A percentile compares a stretch with the other conserved stretches of the same genome.
phyloP scores from a whole-genome alignment of 35 echinoderm and acorn worm species.

The Apostichopus californicus region DNA sequence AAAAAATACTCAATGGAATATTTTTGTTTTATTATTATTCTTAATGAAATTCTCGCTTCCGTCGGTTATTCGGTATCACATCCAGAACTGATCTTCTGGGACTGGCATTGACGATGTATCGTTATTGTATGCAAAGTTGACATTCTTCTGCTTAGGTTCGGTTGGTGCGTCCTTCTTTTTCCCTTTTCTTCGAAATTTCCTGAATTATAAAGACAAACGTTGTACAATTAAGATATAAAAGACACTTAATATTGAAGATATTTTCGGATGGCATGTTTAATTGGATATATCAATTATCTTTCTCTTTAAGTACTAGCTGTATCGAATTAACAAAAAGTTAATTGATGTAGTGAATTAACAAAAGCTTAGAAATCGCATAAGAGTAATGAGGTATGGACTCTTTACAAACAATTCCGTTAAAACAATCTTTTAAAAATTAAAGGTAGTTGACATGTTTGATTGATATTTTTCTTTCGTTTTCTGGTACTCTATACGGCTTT shows the following conservation, averaged over 20 bases:
- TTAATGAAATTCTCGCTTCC: neutral
- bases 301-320: neutral
- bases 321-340: neutral
- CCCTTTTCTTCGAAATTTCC: conserved; percentile 62
- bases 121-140: neutral
- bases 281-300: neutral
- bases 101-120: conserved; percentile 39
- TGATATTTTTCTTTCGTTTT: too few species aligned
- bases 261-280: neutral
- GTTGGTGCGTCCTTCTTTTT: conserved; percentile 56
- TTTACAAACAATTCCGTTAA: too few species aligned
- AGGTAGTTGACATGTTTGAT: too few species aligned
- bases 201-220: neutral
- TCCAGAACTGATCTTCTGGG: conserved; percentile 61
- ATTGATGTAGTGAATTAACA: neutral
- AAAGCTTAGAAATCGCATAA: neutral
- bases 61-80: neutral
- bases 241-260: neutral
- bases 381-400: too few species aligned
- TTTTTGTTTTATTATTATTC: neutral
- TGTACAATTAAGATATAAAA: neutral
- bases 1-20: too few species aligned
- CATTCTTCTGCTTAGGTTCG: neutral
- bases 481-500: too few species aligned
- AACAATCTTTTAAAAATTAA: too few species aligned